A percentile compares a stretch with the other conserved stretches of the same genome.
Conservation (phyloP, 1,140 invertebrate species). For the Halyomorpha halys region DNA sequence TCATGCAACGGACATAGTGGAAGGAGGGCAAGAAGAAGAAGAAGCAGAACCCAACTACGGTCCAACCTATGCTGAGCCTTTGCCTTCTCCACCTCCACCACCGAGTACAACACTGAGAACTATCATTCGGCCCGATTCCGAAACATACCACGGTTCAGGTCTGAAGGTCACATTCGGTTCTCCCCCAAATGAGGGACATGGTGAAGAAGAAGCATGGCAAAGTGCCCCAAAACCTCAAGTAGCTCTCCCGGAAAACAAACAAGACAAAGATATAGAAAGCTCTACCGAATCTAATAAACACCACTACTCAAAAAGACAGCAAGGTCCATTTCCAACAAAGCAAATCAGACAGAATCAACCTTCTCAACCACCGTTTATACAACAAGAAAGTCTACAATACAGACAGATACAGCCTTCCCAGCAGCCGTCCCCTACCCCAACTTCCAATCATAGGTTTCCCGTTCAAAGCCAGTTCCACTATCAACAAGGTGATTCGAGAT, state of each 20-base stretch:
- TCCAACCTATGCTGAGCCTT: conserved; percentile 30
- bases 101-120: conserved; percentile 64
- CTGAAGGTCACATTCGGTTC: conserved; percentile 31
- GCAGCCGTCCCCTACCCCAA: background rate
- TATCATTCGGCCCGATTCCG: conserved; percentile 72
- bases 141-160: conserved; percentile 50
- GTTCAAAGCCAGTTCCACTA: background rate
- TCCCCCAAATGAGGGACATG: conserved; percentile 13
- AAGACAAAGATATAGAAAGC: background rate
- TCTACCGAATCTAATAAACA: background rate
- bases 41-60: conserved; percentile 19
- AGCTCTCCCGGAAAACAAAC: conserved; percentile 18
- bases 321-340: conserved; percentile 3
- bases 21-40: conserved; percentile 18
- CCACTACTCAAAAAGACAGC: conserved; percentile 19
- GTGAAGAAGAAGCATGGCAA: conserved; percentile 23
- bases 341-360: conserved; percentile 21
- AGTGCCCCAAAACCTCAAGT: conserved; percentile 25
- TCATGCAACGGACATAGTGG: conserved; percentile 38
- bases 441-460: background rate
- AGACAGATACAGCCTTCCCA: conserved; percentile 28
- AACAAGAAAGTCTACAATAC: conserved; percentile 33
- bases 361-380: conserved; percentile 6
- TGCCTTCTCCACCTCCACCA: conserved; percentile 41
- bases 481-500: background rate